Conservation (phyloP, 1,140 invertebrate genomes). For the Archegozetes longisetosus region DNA sequence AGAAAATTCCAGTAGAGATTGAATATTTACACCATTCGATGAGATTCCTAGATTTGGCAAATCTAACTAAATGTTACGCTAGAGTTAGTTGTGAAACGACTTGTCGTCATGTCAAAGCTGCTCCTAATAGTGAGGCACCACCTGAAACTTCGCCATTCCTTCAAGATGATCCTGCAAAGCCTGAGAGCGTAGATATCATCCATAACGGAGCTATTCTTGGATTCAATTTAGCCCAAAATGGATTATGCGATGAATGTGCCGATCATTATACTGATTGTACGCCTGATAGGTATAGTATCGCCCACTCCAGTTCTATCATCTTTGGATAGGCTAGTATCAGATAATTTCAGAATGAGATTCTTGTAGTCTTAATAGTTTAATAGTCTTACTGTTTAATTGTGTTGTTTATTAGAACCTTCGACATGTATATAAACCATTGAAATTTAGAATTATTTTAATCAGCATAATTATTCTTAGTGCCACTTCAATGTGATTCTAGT, state of each 20-base stretch:
- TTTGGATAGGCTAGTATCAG: neutral
- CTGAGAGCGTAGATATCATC: slow-evolving; percentile 7
- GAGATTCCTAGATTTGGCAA: slow-evolving; percentile 9
- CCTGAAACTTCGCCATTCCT: neutral
- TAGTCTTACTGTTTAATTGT: too few relatives aligned
- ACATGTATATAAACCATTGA: too few relatives aligned
- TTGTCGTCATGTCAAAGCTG: neutral
- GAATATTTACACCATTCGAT: slow-evolving; percentile 11
- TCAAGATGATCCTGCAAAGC: neutral
- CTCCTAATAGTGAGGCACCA: neutral
- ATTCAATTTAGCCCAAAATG: slow-evolving; percentile 1
- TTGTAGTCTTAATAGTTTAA: too few relatives aligned
- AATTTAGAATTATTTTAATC: too few relatives aligned
- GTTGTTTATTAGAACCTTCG: too few relatives aligned
- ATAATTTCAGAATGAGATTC: too few relatives aligned
- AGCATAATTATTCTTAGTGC: too few relatives aligned
- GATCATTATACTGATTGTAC: slow-evolving; percentile 3
- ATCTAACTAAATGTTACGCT: slow-evolving; percentile 9
- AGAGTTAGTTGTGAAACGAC: slow-evolving; percentile 9
- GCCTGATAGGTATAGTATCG: slow-evolving; percentile 1
- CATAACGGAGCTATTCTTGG: slow-evolving; percentile 12
- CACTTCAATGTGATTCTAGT: too few relatives aligned
- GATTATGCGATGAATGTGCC: slow-evolving; percentile 7
- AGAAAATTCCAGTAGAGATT: slow-evolving; percentile 1
- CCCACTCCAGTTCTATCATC: slow-evolving; percentile 11